Conservation (phyloP, 2,888 invertebrate species). For the Formica aserva region DNA sequence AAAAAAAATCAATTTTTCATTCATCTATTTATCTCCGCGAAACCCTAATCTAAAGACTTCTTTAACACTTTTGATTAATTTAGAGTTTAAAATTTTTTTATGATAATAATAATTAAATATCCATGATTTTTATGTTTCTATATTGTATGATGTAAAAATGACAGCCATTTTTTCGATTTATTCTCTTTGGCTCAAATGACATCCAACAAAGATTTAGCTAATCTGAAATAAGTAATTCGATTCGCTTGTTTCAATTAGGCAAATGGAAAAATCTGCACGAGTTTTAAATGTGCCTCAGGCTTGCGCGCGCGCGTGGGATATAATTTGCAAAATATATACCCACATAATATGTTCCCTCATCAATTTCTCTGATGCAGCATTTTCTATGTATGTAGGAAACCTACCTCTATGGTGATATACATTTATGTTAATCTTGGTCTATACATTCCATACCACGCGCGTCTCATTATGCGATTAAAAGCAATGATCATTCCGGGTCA, state of each 20-base stretch:
- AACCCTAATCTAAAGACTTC: not conserved
- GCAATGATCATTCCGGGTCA: conserved; percentile 15
- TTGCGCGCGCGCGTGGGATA: not conserved
- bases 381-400: not conserved
- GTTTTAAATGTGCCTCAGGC: not conserved
- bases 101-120: not conserved
- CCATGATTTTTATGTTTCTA: not conserved
- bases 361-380: not conserved
- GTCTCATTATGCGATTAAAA: conserved; percentile 28
- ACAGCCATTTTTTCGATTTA: not conserved
- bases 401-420: not conserved
- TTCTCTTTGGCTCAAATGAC: not conserved
- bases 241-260: not conserved
- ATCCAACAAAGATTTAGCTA: not conserved
- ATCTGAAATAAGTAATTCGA: not conserved
- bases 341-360: conserved; percentile 21
- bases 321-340: conserved; percentile 15
- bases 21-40: not conserved
- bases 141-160: not conserved
- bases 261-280: not conserved
- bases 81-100: not conserved
- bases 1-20: not conserved
- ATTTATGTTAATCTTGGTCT: not conserved
- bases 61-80: not conserved
- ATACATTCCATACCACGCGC: not conserved